Evolutionary conservation across 2,797 vertebrate species (phyloP), one percentile per base, ranked within the genome.

Genomic region (Chaunax sp.): DNA sequence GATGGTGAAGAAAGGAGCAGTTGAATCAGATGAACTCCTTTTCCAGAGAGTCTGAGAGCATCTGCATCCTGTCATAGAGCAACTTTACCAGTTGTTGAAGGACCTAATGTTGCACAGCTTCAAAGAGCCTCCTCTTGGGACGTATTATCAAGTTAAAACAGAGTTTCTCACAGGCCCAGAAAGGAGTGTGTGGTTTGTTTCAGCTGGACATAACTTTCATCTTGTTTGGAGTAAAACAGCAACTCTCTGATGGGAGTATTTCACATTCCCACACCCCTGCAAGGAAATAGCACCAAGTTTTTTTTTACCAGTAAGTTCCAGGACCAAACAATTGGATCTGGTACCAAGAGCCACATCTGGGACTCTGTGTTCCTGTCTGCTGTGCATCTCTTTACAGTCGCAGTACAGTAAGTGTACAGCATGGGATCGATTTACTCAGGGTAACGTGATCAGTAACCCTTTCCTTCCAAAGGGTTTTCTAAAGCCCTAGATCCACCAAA

Each of bases 161-260:
- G 35, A 70, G 57, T 26, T 54, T 22, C 58, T 53, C 65, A 45
- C 35, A 14, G 18, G 18, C 46, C 50, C 51, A 33, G 69, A 74
- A 66, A 49, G 40, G 46, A 20, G 67, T 69, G 62, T 58, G 69
- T 63, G 64, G 54, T 69, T 75, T 56, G 43, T 64, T 74, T 77
- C 25, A 57, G 35, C 41, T 68, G 59, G 62, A 69, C 54, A 14
- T n/a, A 20, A 51, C 61, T 72, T 47, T 67, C 35, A 66, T 58
- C 55, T 66, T 52, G 44, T 65, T 65, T 53, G 9, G 62, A 58
- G 43, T 69, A 57, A 56, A 68, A 65, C 47, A 61, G 51, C 52
- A 40, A 52, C 49, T 57, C 35, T 67, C 28, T 30, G 28, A 30
- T 30, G 28, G 28, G 28, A 30, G 28, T 30, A 28, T 59, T 63